Percentiles rank a stretch among this genome's conserved stretches.
phyloP scores from a whole-genome alignment of 2,888 invertebrate species.

The Tupiocoris notatus region DNA sequence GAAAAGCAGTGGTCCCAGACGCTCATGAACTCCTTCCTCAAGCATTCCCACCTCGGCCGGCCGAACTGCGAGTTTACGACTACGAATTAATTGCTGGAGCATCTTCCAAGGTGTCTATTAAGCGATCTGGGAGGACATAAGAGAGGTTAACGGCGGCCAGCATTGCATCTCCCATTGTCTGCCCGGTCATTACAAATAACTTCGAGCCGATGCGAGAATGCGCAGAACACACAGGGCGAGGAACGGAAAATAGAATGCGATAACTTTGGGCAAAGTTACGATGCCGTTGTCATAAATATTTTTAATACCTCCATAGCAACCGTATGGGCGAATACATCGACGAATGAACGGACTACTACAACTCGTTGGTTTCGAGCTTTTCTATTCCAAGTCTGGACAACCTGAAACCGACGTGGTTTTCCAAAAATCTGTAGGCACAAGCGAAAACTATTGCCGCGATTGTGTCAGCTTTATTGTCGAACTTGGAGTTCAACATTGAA shows the following conservation, averaged over 20 bases:
- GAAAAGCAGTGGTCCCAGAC: constrained; percentile 5
- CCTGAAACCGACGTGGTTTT: no score
- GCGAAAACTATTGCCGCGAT: no score
- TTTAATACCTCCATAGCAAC: no score
- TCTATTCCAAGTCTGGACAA: no score
- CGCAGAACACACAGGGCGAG: neutral
- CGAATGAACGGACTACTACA: no score
- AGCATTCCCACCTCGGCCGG: no score
- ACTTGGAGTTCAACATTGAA: no score
- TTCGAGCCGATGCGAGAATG: neutral
- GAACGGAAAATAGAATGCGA: neutral
- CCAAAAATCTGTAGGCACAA: no score
- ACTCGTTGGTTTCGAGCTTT: no score
- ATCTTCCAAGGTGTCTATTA: constrained; percentile 39
- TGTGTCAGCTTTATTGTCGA: no score
- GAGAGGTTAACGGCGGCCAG: neutral
- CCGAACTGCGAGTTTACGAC: constrained; percentile 27
- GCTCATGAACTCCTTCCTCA: constrained; percentile 1
- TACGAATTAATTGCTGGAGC: constrained; percentile 35
- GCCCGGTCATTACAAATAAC: neutral
- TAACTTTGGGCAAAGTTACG: neutral
- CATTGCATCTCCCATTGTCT: no score
- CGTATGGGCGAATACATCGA: no score
- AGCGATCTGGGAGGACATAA: constrained; percentile 39
- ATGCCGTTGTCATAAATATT: neutral